A percentile compares a stretch with the other conserved stretches of the same genome.
phyloP scores from a whole-genome alignment of 2,888 invertebrate species.

The Keiferia lycopersicella region DNA sequence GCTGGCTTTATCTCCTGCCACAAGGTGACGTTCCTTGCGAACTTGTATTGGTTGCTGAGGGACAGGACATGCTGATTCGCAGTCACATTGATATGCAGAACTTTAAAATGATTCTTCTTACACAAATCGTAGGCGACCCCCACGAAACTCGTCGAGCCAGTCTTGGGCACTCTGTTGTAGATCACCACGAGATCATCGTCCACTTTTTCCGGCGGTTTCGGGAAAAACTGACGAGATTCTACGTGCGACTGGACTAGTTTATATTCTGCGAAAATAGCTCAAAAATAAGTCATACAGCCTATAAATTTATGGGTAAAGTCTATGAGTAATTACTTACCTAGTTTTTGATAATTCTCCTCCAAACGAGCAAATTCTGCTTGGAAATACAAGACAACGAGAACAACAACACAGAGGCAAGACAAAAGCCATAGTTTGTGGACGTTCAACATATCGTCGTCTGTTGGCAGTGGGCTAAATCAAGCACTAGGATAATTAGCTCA shows the following conservation, averaged over 20 bases:
- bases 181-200: slow-evolving; percentile 90
- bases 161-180: slow-evolving; percentile 98
- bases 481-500: slow-evolving; percentile 59
- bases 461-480: slow-evolving; percentile 52
- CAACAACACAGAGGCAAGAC: slow-evolving; percentile 70
- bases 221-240: slow-evolving; percentile 67
- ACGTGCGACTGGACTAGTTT: slow-evolving; percentile 58
- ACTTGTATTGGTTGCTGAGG: slow-evolving; percentile 92
- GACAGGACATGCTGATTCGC: slow-evolving; percentile 98
- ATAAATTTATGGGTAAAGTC: neutral
- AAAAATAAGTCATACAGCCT: neutral
- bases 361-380: slow-evolving; percentile 72
- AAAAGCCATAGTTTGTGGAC: slow-evolving; percentile 73
- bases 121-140: slow-evolving; percentile 94
- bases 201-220: slow-evolving; percentile 57
- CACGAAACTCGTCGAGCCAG: slow-evolving; percentile 97
- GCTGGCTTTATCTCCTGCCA: slow-evolving; percentile 97
- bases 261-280: slow-evolving; percentile 59
- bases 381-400: slow-evolving; percentile 72
- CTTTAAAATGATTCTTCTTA: slow-evolving; percentile 83
- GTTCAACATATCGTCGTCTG: slow-evolving; percentile 68
- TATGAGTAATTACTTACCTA: slow-evolving; percentile 52
- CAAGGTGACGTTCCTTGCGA: slow-evolving; percentile 93
- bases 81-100: slow-evolving; percentile 96
- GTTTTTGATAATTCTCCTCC: slow-evolving; percentile 65